Evolutionary conservation across 2,113 vertebrate species (phyloP).

Genomic region (Sapayoa aenigma): DNA sequence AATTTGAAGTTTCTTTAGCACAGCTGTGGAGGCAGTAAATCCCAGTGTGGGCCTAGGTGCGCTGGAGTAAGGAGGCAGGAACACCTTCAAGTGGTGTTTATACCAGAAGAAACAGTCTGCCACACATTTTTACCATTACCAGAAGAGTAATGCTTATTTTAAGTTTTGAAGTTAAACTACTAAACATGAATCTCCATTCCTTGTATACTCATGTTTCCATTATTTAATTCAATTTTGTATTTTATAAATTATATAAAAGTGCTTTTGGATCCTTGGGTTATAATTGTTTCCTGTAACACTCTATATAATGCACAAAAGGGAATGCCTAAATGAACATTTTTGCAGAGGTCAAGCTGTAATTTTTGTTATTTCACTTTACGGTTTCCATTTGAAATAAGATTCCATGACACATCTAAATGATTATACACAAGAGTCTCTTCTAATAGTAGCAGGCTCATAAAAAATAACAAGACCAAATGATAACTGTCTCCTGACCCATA

Average conservation of each 20-base stretch:
- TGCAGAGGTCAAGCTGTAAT: conserved; percentile 27
- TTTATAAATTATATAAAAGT: background rate
- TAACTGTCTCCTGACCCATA: conserved; percentile 69
- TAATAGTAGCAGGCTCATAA: conserved; percentile 67
- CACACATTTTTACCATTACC: background rate
- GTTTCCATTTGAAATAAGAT: conserved; percentile 68
- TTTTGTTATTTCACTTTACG: conserved; percentile 28
- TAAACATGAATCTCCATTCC: background rate
- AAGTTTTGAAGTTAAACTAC: background rate
- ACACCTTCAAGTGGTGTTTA: background rate
- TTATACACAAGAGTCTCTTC: conserved; percentile 63
- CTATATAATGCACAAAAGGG: background rate
- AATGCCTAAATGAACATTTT: background rate
- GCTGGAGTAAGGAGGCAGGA: background rate
- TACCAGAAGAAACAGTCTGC: background rate
- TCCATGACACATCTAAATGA: conserved; percentile 47
- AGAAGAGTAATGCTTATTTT: background rate
- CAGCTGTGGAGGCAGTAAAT: background rate
- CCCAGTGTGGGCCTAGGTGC: background rate
- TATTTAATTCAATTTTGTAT: background rate
- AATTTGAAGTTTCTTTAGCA: background rate
- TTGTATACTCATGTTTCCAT: background rate
- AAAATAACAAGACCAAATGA: conserved; percentile 73
- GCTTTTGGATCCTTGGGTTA: background rate
- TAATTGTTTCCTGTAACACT: background rate